These are phyloP conservation scores for Corapipo altera DNA, from an alignment of 2,113 vertebrate genomes.

Conservation along the genomic window DNA sequence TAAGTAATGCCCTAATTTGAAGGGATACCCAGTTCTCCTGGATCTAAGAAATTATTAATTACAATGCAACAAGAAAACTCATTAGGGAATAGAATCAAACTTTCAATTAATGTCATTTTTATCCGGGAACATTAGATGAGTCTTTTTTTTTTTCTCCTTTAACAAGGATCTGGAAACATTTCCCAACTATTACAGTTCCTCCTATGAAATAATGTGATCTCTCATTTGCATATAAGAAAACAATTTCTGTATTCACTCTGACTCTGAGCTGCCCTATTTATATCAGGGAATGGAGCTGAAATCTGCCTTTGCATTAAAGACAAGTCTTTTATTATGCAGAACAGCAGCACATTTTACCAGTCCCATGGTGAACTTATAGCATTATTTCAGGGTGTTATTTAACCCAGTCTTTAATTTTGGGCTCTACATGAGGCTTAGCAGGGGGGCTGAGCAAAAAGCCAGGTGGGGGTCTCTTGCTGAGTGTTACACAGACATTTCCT, in stretches of 20 bases:
- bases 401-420: neutral
- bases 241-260: constrained; percentile 24
- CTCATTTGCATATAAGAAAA: constrained; percentile 52
- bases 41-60: constrained; percentile 56
- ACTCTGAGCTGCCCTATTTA: constrained; percentile 43
- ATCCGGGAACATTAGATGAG: constrained; percentile 5
- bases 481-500: neutral
- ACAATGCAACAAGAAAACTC: constrained; percentile 46
- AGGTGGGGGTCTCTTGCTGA: neutral
- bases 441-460: neutral
- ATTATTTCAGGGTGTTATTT: constrained; percentile 13
- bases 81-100: constrained; percentile 48
- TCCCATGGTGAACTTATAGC: neutral
- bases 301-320: neutral
- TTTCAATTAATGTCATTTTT: constrained; percentile 63
- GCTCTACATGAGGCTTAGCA: neutral
- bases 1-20: constrained; percentile 46
- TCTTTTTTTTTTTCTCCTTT: neutral
- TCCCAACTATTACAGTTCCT: constrained; percentile 22
- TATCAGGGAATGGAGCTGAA: constrained; percentile 40
- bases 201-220: constrained; percentile 23
- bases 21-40: neutral
- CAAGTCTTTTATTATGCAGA: constrained; percentile 25
- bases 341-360: neutral
- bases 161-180: constrained; percentile 31